Percentiles rank a stretch among this genome's conserved stretches.
Evolutionary conservation across 2,888 invertebrate species (phyloP).

Genomic region (Agrotis clavis): DNA sequence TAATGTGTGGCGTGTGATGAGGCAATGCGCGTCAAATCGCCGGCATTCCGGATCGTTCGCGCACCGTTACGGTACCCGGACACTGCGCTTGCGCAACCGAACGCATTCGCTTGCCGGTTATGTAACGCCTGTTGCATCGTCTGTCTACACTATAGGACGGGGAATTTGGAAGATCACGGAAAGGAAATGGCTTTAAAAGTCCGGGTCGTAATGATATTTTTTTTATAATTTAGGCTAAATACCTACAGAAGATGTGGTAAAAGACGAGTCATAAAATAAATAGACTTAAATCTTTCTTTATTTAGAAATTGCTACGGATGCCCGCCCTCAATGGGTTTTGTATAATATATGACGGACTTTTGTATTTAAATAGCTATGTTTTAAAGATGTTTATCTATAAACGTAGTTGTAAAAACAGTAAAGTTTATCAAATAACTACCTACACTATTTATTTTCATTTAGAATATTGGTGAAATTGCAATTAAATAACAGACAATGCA

Average conservation of each 20-base stretch:
- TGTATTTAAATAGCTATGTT: background rate
- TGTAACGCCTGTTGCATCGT: constrained; percentile 81
- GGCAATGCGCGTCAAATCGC: constrained; percentile 86
- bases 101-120: constrained; percentile 83
- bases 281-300: background rate
- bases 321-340: constrained; percentile 1
- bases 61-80: constrained; percentile 88
- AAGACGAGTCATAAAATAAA: constrained; percentile 9
- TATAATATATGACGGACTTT: background rate
- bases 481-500: too few species aligned
- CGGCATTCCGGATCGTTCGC: constrained; percentile 87
- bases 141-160: constrained; percentile 73
- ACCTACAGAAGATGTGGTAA: background rate
- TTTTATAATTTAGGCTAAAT: constrained; percentile 16
- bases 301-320: constrained; percentile 18
- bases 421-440: background rate
- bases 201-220: constrained; percentile 32
- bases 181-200: constrained; percentile 39
- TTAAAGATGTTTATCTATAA: background rate
- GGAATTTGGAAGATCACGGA: constrained; percentile 51
- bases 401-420: background rate
- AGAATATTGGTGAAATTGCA: too few species aligned
- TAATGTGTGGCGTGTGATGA: constrained; percentile 75
- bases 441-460: background rate
- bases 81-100: constrained; percentile 84